Base-by-base conservation (phyloP, 1,140 invertebrate genomes). In the Fopius arisanus region DNA sequence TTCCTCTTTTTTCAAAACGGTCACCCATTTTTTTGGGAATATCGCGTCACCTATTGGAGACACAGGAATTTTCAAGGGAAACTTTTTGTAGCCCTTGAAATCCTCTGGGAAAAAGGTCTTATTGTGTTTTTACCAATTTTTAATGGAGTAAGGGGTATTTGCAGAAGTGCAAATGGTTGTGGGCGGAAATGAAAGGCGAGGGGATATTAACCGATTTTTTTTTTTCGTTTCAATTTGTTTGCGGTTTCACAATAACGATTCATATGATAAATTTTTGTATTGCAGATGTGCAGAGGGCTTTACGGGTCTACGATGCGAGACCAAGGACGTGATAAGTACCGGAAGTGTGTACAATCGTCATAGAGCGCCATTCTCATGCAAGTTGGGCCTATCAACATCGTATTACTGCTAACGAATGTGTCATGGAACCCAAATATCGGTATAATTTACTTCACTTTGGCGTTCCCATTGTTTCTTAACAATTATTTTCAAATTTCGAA, bases 241-340 rank as follows among this genome's bases (percentile, higher is more conserved):
- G 33, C 1, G 33, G 12, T 37, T 37, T 37, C 5, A 48, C 9
- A 48, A 19, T 14, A 48, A 16, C n/a, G n/a, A 2, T 16, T 48
- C 43, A 48, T 48, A 5, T 19, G n/a, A 12, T 48, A 48, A n/a
- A 48, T 19, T 16, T 6, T 16, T 48, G 14, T 84, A 74, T 92
- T 92, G 3, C 91, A 96, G 95, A 90, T 96, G 95, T 88, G 91
- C 92, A 78, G 93, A 94, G 83, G 94, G 93, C 79, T 96, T 92
- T 91, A 92, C 91, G 83, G 95, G 95, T 81, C 90, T 92, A 85
- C 91, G 93, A 80, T 96, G 95, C 89, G 94, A 95, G 88, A 92
- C 91, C 82, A 95, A 96, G 91, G 92, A 93, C 87, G 90, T 91
- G 83, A 89, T 88, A 83, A 90, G 89, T 85, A 88, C 88, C 78